These are phyloP conservation scores for Falco berigora DNA, from an alignment of 2,797 vertebrate species.

Conservation along the genomic window DNA sequence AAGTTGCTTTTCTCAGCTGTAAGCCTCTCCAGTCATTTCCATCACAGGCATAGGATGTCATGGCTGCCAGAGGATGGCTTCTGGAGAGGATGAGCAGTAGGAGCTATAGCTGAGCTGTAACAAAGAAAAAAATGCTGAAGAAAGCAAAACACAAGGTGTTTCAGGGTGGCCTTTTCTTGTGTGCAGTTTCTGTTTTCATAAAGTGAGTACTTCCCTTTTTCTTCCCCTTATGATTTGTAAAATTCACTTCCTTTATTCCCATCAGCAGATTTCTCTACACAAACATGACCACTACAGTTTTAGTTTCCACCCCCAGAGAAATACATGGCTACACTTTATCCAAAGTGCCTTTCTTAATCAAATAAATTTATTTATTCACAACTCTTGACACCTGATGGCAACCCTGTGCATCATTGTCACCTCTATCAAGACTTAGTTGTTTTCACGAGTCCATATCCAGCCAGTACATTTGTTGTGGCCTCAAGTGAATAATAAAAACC, in stretches of 20 bases:
- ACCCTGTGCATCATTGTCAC: background rate
- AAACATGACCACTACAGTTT: background rate
- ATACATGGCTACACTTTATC: background rate
- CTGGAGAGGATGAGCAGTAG: background rate
- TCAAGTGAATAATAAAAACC: background rate
- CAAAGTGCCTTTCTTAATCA: background rate
- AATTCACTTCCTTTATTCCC: background rate
- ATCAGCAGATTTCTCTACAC: background rate
- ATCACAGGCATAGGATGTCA: background rate
- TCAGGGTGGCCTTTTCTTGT: background rate
- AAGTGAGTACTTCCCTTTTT: background rate
- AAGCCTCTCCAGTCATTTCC: background rate
- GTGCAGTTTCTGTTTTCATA: background rate
- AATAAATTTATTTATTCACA: background rate
- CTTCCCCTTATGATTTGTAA: background rate
- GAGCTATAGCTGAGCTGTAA: background rate
- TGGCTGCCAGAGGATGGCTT: background rate
- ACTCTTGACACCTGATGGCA: background rate
- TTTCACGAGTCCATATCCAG: background rate
- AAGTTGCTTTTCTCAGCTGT: background rate
- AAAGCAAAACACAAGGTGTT: background rate
- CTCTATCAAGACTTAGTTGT: background rate
- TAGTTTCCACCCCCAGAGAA: background rate
- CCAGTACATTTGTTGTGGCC: background rate
- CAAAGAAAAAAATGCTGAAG: background rate